Evolutionary conservation across 2,888 invertebrate genomes (phyloP).

Genomic region (Augochlorella aurata): DNA sequence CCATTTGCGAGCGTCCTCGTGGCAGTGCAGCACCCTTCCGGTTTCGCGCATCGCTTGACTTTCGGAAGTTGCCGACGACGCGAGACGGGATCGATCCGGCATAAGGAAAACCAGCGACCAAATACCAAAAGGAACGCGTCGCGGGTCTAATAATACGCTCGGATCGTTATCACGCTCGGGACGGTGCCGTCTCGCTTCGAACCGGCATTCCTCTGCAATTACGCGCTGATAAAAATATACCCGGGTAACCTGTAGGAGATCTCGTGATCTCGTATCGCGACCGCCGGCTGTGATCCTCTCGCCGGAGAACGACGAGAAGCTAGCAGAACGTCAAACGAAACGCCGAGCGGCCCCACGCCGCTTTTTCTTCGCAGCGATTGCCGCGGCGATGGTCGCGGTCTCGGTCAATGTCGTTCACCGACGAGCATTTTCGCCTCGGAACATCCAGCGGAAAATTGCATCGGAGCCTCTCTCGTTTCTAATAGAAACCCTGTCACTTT

Average conservation of each 20-base stretch:
- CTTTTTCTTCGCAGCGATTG: background rate
- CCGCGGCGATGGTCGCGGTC: background rate
- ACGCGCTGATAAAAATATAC: conserved; percentile 64
- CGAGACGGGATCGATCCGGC: background rate
- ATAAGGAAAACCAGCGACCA: conserved; percentile 29
- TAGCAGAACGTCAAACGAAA: background rate
- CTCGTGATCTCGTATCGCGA: conserved; percentile 10
- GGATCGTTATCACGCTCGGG: conserved; percentile 52
- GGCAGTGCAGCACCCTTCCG: background rate
- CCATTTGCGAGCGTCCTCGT: conserved; percentile 22
- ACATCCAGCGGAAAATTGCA: background rate
- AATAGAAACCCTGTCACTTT: background rate
- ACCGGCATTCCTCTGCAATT: conserved; percentile 58
- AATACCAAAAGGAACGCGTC: conserved; percentile 28
- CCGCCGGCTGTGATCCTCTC: background rate
- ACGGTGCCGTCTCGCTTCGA: conserved; percentile 43
- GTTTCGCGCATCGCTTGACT: background rate
- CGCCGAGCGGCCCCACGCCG: background rate
- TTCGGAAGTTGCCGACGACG: background rate
- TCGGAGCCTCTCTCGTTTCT: background rate
- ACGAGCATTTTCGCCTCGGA: background rate
- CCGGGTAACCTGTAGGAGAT: conserved; percentile 16
- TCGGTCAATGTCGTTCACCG: conserved; percentile 3
- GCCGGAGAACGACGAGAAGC: background rate
- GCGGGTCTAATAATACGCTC: conserved; percentile 53